Base-by-base conservation (phyloP, 2,888 invertebrate genomes). In the Metalampra italica region DNA sequence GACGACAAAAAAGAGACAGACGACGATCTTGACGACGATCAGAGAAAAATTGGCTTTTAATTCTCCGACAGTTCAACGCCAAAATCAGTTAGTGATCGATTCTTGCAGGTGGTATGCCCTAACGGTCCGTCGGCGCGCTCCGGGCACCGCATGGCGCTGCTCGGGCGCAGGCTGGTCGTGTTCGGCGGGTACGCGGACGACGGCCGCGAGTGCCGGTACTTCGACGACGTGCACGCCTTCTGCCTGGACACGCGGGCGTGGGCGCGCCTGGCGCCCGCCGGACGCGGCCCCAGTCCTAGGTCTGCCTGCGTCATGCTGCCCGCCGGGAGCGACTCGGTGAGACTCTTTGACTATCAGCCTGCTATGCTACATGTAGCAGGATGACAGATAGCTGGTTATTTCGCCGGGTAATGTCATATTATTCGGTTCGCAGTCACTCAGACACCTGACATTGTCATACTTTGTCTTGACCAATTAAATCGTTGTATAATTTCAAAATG, bases 161-260 rank as follows among this genome's bases (percentile, higher is more conserved):
- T 92, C 0, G 96, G 96, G 57, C 96, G 95, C 59, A 93, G 93
- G 63, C 78, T 98, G 1, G 85, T 96, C 54, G 88, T 98, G 5
- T 98, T 98, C 88, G 98, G 98, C 0, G 98, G 98, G 0, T 98
- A 97, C 79, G 93, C 95, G 68, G 98, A 98, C 81, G 97, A 96
- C 76, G 91, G 94, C 1, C 91, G 95, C 49, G 94, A 95, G 53
- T 97, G 94, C 74, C 94, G 94, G 60, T 98, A 98, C 85, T 96
- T 92, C 75, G 97, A 97, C 76, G 98, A 98, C 75, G 76, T 97
- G 0, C 91, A 95, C 78, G 78, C 92, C 32, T 98, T 98, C 82
- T 93, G 95, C 61, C 80, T 96, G 57, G 96, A 96, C 66, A 92
- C 92, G 0, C 93, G 96, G 64, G 88, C 88, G 0, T 98, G 98